Conservation (phyloP, 2,113 vertebrate genomes). For the Elgaria multicarinata region DNA sequence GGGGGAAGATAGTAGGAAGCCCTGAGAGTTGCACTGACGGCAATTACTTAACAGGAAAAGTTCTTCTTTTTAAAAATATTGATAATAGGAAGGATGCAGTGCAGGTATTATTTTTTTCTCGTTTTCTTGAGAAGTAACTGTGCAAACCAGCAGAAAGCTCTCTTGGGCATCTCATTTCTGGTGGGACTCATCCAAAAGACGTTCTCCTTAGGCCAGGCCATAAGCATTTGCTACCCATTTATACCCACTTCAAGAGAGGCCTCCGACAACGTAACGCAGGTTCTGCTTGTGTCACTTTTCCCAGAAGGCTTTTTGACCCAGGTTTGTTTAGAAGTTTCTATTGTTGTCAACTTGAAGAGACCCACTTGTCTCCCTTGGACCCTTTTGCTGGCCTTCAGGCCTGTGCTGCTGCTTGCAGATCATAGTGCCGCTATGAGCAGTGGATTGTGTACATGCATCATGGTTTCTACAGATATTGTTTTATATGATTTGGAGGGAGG, state of each 20-base stretch:
- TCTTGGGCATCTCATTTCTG: slow-evolving; percentile 41
- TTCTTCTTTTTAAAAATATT: slow-evolving; percentile 4
- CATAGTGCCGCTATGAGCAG: neutral
- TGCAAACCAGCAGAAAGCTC: slow-evolving; percentile 27
- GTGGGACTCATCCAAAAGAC: slow-evolving; percentile 53
- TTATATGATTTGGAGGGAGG: neutral
- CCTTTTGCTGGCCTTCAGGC: neutral
- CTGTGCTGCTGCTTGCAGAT: slow-evolving; percentile 3
- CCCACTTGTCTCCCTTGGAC: neutral
- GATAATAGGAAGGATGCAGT: slow-evolving; percentile 33
- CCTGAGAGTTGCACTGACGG: slow-evolving; percentile 28
- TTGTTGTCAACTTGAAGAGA: neutral
- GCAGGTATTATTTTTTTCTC: neutral
- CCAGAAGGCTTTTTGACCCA: slow-evolving; percentile 17
- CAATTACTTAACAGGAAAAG: slow-evolving; percentile 22
- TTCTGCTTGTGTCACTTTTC: neutral
- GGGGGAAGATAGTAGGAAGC: slow-evolving; percentile 18
- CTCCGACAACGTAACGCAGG: slow-evolving; percentile 10
- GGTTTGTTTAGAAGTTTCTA: neutral
- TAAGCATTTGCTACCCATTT: neutral
- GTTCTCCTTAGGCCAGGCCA: slow-evolving; percentile 36
- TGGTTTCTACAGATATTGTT: neutral
- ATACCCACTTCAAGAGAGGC: slow-evolving; percentile 10
- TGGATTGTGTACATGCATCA: neutral
- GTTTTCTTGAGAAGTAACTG: neutral